These are phyloP conservation scores for Sorex araneus DNA, from an alignment of 2,113 vertebrate genomes.

Conservation along the genomic window DNA sequence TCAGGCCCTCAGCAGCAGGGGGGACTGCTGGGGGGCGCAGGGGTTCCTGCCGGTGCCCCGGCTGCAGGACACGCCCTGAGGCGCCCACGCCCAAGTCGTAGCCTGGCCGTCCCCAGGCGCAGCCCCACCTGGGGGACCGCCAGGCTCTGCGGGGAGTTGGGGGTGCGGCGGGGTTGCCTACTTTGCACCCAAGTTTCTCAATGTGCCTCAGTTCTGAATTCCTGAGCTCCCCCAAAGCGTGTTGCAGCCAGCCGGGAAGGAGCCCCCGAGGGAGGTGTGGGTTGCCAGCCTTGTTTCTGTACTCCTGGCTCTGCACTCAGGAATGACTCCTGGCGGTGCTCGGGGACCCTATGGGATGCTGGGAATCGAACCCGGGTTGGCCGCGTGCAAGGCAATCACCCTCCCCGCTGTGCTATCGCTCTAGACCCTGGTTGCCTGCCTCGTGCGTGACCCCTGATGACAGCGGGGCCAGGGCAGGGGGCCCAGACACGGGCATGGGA, in stretches of 20 bases:
- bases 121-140: background rate
- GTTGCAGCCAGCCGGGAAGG: background rate
- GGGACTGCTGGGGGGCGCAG: too few species aligned
- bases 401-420: too few species aligned
- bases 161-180: background rate
- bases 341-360: too few species aligned
- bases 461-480: background rate
- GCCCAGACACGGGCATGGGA: background rate
- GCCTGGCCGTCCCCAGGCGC: background rate
- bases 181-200: background rate
- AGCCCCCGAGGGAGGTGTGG: background rate
- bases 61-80: background rate
- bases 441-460: too few species aligned
- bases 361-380: too few species aligned
- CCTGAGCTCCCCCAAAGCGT: background rate
- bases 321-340: too few species aligned
- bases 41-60: background rate
- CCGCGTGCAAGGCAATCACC: too few species aligned
- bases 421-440: too few species aligned
- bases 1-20: too few species aligned
- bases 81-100: background rate
- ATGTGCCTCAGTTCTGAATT: background rate
- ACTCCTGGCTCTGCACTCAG: too few species aligned
- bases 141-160: rapidly evolving
- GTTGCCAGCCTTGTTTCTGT: background rate